Evolutionary conservation across 2,888 invertebrate genomes (phyloP).

Genomic region (Dicyrtomina minuta): DNA sequence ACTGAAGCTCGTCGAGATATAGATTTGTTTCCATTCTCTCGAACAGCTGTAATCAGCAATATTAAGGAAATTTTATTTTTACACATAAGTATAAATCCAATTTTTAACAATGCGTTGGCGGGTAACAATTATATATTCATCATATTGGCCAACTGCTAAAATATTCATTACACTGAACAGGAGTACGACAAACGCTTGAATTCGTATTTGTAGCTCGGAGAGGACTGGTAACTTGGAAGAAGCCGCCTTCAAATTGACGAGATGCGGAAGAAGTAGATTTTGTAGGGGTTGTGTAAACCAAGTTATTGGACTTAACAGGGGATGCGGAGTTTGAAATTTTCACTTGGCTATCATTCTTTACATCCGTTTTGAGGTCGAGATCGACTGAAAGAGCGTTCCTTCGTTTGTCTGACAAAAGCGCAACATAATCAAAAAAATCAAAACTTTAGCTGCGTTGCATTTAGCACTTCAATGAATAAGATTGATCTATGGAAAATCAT

Average conservation of each 20-base stretch:
- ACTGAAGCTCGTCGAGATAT: background rate
- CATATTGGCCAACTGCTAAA: no score
- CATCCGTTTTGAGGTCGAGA: background rate
- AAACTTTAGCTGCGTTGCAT: no score
- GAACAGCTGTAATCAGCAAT: conserved; percentile 18
- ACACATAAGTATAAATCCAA: no score
- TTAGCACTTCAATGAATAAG: no score
- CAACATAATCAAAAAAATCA: background rate
- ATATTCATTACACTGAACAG: background rate
- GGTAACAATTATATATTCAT: no score
- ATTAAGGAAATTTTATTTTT: background rate
- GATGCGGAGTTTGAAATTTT: background rate
- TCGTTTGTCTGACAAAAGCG: background rate
- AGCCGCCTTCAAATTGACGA: conserved; percentile 42
- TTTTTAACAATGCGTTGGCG: no score
- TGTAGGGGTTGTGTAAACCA: no score
- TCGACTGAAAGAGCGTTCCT: background rate
- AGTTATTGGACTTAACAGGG: background rate
- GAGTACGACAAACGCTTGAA: conserved; percentile 1
- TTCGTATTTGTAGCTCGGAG: conserved; percentile 9
- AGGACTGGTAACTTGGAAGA: conserved; percentile 38
- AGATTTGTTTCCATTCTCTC: conserved; percentile 17
- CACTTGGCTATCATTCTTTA: background rate
- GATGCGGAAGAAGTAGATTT: background rate
- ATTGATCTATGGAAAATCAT: conserved; percentile 1